These are phyloP conservation scores for Apogon talboti DNA, from an alignment of 2,797 vertebrate species.

Conservation along the genomic window DNA sequence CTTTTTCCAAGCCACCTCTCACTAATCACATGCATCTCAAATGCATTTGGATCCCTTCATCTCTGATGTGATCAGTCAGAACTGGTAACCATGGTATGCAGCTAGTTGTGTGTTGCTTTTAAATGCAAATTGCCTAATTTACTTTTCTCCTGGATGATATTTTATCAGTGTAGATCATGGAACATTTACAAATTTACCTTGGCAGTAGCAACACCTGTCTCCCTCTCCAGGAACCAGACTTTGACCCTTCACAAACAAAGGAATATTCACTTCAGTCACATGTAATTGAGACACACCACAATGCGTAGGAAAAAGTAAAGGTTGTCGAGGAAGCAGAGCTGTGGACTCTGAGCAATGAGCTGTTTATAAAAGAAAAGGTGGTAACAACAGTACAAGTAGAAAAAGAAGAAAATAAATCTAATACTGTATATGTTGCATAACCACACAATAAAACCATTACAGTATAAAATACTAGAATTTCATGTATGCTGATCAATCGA, in stretches of 20 bases:
- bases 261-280: not conserved
- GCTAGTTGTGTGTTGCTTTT: not conserved
- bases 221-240: conserved; percentile 80
- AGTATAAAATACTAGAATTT: too few species aligned
- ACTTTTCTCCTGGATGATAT: not conserved
- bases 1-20: not conserved
- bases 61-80: not conserved
- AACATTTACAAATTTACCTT: conserved; percentile 42
- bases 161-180: not conserved
- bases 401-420: not conserved
- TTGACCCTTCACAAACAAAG: conserved; percentile 79
- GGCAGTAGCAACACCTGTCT: conserved; percentile 87
- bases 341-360: not conserved
- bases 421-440: too few species aligned
- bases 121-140: not conserved
- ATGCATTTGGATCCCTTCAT: not conserved
- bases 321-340: not conserved
- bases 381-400: not conserved
- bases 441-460: too few species aligned
- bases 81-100: not conserved
- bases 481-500: too few species aligned
- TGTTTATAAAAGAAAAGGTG: conserved; percentile 17
- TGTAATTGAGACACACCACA: not conserved
- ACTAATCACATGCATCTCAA: too few species aligned
- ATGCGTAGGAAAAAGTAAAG: conserved; percentile 12